phyloP scores from a whole-genome alignment of 92 coral and sea anemone species.

The Hydrozoanthus gracilis region DNA sequence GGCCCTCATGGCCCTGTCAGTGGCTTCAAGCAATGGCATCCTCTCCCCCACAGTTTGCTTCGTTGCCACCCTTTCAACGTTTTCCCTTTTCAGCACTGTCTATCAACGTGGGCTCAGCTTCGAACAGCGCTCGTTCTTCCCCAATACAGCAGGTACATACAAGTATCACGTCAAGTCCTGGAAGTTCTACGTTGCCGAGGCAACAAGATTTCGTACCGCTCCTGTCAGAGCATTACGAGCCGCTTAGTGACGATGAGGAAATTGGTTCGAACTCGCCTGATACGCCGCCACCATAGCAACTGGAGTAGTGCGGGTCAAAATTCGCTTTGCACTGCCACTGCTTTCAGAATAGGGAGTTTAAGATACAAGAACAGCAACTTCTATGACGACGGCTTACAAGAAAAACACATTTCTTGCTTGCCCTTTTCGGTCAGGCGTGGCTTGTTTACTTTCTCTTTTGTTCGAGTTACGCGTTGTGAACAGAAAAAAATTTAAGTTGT shows the following conservation, averaged over 20 bases:
- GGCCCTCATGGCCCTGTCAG: slow-evolving; percentile 72
- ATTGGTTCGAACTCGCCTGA: slow-evolving; percentile 4
- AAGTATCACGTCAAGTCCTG: slow-evolving; percentile 66
- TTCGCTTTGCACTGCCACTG: no score
- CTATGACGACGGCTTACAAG: no score
- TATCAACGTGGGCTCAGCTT: slow-evolving; percentile 84
- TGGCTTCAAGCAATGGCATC: slow-evolving; percentile 11
- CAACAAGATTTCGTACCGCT: slow-evolving; percentile 84
- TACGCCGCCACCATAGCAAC: no score
- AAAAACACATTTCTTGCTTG: no score
- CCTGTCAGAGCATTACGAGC: slow-evolving; percentile 95
- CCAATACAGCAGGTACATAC: slow-evolving; percentile 78
- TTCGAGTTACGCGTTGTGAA: no score
- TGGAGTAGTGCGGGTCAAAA: no score
- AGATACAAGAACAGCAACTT: no score
- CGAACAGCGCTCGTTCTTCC: slow-evolving; percentile 95
- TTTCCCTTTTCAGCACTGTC: slow-evolving; percentile 93
- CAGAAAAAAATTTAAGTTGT: no score
- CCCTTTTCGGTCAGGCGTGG: no score
- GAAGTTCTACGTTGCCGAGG: slow-evolving; percentile 76
- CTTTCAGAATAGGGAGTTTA: no score
- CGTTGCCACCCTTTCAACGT: slow-evolving; percentile 30
- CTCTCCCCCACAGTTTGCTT: slow-evolving; percentile 36
- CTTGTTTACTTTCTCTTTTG: no score
- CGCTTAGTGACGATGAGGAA: slow-evolving; percentile 94